Evolutionary conservation across 2,888 invertebrate genomes (phyloP).

Genomic region (Apomyelois bistriatella): DNA sequence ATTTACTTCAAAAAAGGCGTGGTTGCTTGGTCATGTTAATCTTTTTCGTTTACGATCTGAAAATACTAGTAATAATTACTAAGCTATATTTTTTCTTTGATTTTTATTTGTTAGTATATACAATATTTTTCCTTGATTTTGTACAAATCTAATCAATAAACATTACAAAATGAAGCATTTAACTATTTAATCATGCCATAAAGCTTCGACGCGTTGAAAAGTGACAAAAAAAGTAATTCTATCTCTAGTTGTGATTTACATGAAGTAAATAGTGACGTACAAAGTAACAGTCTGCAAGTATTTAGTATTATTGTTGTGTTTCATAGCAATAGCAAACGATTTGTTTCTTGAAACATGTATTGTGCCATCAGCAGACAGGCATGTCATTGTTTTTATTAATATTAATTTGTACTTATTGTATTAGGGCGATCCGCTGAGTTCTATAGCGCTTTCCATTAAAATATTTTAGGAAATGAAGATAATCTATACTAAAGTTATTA

Average conservation of each 20-base stretch:
- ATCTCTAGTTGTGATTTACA: conserved; percentile 49
- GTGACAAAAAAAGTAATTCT: conserved; percentile 10
- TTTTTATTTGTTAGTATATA: background rate
- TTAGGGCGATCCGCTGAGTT: background rate
- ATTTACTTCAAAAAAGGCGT: too few species aligned
- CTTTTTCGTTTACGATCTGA: background rate
- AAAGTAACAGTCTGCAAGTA: conserved; percentile 66
- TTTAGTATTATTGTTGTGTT: conserved; percentile 63
- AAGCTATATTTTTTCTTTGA: background rate
- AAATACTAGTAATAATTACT: background rate
- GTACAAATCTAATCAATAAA: background rate
- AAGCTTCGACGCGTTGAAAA: conserved; percentile 24
- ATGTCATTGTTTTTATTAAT: conserved; percentile 60
- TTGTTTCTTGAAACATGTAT: conserved; percentile 63
- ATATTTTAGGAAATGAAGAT: background rate
- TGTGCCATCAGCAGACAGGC: conserved; percentile 73
- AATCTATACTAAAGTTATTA: background rate
- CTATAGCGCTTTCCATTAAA: background rate
- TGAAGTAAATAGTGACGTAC: conserved; percentile 58
- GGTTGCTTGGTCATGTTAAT: too few species aligned
- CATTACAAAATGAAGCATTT: conserved; percentile 42
- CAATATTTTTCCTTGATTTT: conserved; percentile 18
- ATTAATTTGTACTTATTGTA: conserved; percentile 72
- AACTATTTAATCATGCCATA: conserved; percentile 44
- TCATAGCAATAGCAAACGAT: conserved; percentile 39